Percentiles rank a stretch among this genome's conserved stretches.
phyloP scores from a whole-genome alignment of 1,140 invertebrate genomes.

The Drosophila nasuta region DNA sequence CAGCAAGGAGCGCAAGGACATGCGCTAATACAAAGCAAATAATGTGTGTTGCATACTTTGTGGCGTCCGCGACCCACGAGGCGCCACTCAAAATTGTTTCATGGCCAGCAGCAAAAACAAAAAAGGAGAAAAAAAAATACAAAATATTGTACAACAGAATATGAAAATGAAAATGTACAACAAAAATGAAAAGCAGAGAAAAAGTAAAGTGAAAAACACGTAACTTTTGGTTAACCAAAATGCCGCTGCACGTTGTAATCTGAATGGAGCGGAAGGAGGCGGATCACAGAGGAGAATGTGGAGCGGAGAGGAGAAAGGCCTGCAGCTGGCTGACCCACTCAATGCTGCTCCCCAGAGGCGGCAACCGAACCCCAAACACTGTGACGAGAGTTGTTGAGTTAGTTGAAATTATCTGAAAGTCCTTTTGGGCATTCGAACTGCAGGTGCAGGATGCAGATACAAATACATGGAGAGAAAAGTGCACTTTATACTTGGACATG shows the following conservation, averaged over 20 bases:
- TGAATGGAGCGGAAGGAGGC: conserved; percentile 43
- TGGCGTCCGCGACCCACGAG: conserved; percentile 34
- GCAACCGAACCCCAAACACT: conserved; percentile 27
- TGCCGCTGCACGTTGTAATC: conserved; percentile 18
- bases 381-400: conserved; percentile 44
- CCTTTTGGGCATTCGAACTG: conserved; percentile 63
- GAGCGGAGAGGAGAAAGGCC: conserved; percentile 34
- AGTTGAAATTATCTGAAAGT: conserved; percentile 76
- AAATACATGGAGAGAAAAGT: conserved; percentile 3
- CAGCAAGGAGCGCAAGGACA: conserved; percentile 45
- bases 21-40: conserved; percentile 75
- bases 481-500: background rate
- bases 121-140: background rate
- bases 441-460: conserved; percentile 20
- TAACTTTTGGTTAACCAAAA: conserved; percentile 76
- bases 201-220: conserved; percentile 57
- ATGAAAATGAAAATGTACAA: conserved; percentile 20
- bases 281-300: conserved; percentile 24
- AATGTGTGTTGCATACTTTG: conserved; percentile 65
- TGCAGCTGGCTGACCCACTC: conserved; percentile 36
- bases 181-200: conserved; percentile 16
- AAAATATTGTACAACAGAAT: conserved; percentile 10
- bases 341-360: conserved; percentile 37
- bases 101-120: conserved; percentile 55
- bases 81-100: conserved; percentile 64